Evolutionary conservation across 2,113 vertebrate genomes (phyloP).

Genomic region (Grantiella picta): DNA sequence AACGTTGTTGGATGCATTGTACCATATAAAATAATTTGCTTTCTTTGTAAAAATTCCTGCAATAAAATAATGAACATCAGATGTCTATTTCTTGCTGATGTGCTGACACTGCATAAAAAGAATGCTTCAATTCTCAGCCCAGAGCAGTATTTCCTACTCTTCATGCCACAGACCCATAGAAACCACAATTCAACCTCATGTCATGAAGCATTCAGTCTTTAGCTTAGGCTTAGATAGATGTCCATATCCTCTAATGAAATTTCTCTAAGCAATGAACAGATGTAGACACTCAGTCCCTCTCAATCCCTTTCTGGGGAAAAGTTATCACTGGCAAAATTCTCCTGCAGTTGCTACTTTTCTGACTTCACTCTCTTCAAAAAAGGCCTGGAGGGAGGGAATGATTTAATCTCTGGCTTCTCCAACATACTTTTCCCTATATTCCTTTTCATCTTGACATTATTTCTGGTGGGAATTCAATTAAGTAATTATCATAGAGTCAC

Average conservation of each 20-base stretch:
- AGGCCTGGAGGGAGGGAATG: neutral
- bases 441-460: neutral
- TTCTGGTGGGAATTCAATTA: neutral
- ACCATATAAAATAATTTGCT: neutral
- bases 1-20: accelerated
- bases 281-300: neutral
- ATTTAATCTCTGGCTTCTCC: neutral
- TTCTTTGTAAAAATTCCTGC: neutral
- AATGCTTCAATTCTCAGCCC: neutral
- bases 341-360: neutral
- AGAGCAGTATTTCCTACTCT: neutral
- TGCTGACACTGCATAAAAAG: neutral
- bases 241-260: neutral
- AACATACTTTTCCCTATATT: neutral
- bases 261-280: neutral
- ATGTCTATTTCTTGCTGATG: neutral
- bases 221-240: neutral
- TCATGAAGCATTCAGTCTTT: neutral
- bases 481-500: neutral
- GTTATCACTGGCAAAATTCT: neutral
- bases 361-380: neutral
- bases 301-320: neutral
- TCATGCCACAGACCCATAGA: neutral
- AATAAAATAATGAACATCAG: neutral
- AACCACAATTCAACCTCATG: neutral